Conservation (phyloP, 2,113 vertebrate species). For the Cricetomys ansorgei region DNA sequence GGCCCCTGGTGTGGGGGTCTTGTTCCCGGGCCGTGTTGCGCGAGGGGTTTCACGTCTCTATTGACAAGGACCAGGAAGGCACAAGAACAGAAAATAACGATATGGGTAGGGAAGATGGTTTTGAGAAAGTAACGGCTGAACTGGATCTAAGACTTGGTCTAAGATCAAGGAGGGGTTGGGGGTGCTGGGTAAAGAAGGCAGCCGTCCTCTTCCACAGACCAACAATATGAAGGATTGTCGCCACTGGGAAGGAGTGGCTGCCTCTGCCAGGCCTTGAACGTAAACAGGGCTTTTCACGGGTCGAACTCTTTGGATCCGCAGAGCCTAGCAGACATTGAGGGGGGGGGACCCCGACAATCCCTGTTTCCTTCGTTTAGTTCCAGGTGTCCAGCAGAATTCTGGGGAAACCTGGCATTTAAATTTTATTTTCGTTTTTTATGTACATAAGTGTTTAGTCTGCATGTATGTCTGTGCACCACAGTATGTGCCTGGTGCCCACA, state of each 20-base stretch:
- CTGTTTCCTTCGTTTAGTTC: neutral
- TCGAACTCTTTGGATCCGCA: neutral
- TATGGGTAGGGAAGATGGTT: neutral
- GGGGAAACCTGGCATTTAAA: neutral
- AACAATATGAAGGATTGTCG: no score
- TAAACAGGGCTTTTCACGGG: neutral
- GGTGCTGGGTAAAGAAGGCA: neutral
- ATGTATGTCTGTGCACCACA: neutral
- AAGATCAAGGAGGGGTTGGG: neutral
- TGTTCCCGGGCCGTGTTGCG: neutral
- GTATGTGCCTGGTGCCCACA: neutral
- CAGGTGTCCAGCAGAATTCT: neutral
- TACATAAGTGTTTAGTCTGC: neutral
- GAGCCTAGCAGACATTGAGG: neutral
- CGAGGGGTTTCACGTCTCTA: neutral
- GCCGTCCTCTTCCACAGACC: neutral
- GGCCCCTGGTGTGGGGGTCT: neutral
- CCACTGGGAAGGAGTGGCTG: neutral
- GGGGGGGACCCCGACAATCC: neutral
- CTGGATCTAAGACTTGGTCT: neutral
- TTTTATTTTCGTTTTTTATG: neutral
- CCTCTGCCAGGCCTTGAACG: fast-evolving
- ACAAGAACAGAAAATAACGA: neutral
- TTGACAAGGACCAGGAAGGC: neutral
- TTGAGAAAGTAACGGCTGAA: neutral